These are phyloP conservation scores for Meghimatium bilineatum DNA, from an alignment of 2,888 invertebrate species.

Conservation along the genomic window DNA sequence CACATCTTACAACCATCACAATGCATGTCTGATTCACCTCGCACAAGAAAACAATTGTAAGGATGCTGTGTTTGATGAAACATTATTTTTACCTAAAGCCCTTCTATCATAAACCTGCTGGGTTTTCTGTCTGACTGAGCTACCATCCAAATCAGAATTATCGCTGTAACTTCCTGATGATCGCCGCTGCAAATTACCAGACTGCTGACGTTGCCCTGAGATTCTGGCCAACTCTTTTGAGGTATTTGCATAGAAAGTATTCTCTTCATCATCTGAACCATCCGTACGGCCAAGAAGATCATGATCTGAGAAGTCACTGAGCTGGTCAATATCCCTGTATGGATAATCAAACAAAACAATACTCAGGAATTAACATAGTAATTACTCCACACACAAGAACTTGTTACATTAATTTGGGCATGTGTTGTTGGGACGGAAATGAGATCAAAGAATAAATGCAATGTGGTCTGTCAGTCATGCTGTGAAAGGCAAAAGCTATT, in stretches of 20 bases:
- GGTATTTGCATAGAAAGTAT: conserved; percentile 67
- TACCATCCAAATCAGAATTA: conserved; percentile 24
- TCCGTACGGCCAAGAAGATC: conserved; percentile 52
- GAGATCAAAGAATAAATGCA: no score
- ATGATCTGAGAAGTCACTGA: conserved; percentile 72
- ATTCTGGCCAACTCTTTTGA: conserved; percentile 67
- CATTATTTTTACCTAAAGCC: conserved; percentile 10
- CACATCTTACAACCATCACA: no score
- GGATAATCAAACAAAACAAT: background rate
- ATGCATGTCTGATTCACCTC: no score
- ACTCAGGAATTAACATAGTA: no score
- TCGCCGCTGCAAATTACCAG: background rate
- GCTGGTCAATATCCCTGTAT: conserved; percentile 69
- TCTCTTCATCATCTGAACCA: conserved; percentile 64
- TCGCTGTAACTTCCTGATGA: conserved; percentile 11
- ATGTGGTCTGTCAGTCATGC: no score
- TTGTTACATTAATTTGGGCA: no score
- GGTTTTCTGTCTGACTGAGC: background rate
- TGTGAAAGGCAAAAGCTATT: no score
- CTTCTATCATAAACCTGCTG: conserved; percentile 1
- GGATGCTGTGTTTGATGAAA: no score
- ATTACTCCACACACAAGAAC: background rate
- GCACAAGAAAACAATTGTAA: no score
- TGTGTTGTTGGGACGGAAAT: no score
- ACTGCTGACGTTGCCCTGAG: conserved; percentile 33